Evolutionary conservation across 2,888 invertebrate species (phyloP).

Genomic region (Orchesella flavescens): DNA sequence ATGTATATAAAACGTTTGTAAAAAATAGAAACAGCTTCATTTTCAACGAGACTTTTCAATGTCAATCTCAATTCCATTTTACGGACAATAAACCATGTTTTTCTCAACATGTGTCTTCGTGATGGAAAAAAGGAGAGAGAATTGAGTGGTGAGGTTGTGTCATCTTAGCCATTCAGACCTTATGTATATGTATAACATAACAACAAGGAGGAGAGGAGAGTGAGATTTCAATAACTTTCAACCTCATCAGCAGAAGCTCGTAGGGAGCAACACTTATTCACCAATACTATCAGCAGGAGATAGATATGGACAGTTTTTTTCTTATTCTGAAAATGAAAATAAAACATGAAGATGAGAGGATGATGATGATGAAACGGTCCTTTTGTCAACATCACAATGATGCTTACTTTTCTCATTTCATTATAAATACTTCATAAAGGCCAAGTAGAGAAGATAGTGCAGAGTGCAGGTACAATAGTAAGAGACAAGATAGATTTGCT

Average conservation of each 20-base stretch:
- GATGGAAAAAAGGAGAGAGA: not conserved
- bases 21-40: constrained; percentile 55
- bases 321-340: not conserved
- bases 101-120: constrained; percentile 18
- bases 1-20: constrained; percentile 8
- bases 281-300: constrained; percentile 41
- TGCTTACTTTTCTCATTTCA: not conserved
- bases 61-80: constrained; percentile 46
- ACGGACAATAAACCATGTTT: constrained; percentile 32
- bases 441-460: too few relatives aligned
- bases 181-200: not conserved
- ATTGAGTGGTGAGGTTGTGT: not conserved
- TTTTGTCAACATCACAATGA: constrained; percentile 45
- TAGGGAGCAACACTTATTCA: not conserved
- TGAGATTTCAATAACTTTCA: constrained; percentile 24
- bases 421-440: not conserved
- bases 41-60: constrained; percentile 39
- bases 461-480: not conserved
- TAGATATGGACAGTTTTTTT: constrained; percentile 30
- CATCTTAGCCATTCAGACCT: not conserved
- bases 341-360: constrained; percentile 11
- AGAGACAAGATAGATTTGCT: constrained; percentile 20
- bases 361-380: constrained; percentile 54
- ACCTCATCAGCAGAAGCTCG: constrained; percentile 12
- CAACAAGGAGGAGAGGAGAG: not conserved